Conservation (phyloP, 2,113 vertebrate species). For the Mirza zaza region DNA sequence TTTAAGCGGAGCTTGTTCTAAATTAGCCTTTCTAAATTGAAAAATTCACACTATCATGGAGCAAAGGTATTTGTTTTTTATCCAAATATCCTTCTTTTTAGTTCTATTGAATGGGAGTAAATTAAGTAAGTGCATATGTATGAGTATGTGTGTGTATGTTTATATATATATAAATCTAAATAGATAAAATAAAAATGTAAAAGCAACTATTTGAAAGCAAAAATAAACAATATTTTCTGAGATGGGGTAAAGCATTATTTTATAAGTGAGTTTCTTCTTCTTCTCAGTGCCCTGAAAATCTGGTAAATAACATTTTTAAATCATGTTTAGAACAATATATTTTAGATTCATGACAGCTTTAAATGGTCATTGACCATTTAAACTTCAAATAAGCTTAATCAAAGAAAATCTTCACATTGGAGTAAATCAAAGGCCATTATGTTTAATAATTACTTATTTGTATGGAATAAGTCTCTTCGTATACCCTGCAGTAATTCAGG, state of each 20-base stretch:
- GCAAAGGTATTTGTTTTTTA: neutral
- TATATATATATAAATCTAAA: neutral
- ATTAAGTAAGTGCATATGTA: neutral
- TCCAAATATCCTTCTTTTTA: neutral
- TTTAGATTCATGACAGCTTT: neutral
- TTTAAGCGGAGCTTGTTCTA: neutral
- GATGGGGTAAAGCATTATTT: neutral
- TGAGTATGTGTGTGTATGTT: neutral
- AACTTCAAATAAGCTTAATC: slow-evolving; percentile 11
- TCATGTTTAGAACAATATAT: neutral
- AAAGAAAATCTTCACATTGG: neutral
- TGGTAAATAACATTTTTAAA: slow-evolving; percentile 18
- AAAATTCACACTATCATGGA: neutral
- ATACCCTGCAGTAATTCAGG: neutral
- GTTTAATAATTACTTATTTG: slow-evolving; percentile 6
- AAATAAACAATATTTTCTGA: neutral
- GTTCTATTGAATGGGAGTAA: neutral
- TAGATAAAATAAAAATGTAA: neutral
- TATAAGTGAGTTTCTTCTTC: neutral
- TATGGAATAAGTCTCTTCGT: neutral
- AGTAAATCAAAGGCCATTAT: neutral
- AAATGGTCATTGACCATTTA: neutral
- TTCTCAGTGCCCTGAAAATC: neutral
- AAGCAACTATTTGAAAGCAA: neutral
- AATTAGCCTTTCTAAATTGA: neutral